phyloP scores from a whole-genome alignment of 53 echinoderm and acorn worm species.

The Hippasteria phrygiana region DNA sequence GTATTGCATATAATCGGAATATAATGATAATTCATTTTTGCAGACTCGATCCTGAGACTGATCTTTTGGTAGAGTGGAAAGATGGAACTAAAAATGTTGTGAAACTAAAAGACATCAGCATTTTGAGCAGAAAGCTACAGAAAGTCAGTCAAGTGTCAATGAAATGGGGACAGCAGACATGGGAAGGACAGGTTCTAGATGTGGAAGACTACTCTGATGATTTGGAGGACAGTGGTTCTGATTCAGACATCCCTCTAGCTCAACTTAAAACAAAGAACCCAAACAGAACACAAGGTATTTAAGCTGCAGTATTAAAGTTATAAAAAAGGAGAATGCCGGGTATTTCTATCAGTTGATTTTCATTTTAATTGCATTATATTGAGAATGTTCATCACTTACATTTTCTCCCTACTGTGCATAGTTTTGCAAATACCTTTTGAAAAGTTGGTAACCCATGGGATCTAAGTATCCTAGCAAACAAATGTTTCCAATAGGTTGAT shows the following conservation, averaged over 20 bases:
- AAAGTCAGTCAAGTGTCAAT: neutral
- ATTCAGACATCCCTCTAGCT: neutral
- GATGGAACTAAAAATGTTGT: neutral
- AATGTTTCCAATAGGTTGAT: neutral
- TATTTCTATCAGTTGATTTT: neutral
- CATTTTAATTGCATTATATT: neutral
- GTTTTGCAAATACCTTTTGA: neutral
- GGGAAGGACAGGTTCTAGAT: neutral
- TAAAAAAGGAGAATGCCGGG: neutral
- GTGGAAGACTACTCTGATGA: neutral
- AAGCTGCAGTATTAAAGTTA: neutral
- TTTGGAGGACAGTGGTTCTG: neutral
- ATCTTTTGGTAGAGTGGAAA: neutral
- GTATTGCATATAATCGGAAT: neutral
- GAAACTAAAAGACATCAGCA: neutral
- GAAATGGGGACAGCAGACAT: neutral
- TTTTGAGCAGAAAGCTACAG: neutral
- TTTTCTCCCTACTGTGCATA: too few relatives aligned
- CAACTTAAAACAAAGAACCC: neutral
- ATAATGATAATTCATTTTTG: neutral
- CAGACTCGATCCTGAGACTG: neutral
- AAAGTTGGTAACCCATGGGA: neutral
- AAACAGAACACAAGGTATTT: neutral
- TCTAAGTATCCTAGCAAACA: neutral
- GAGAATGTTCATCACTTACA: too few relatives aligned